Evolutionary conservation across 2,113 vertebrate genomes (phyloP), one percentile per base, ranked within the genome.

Genomic region (Hippoglossus stenolepis): DNA sequence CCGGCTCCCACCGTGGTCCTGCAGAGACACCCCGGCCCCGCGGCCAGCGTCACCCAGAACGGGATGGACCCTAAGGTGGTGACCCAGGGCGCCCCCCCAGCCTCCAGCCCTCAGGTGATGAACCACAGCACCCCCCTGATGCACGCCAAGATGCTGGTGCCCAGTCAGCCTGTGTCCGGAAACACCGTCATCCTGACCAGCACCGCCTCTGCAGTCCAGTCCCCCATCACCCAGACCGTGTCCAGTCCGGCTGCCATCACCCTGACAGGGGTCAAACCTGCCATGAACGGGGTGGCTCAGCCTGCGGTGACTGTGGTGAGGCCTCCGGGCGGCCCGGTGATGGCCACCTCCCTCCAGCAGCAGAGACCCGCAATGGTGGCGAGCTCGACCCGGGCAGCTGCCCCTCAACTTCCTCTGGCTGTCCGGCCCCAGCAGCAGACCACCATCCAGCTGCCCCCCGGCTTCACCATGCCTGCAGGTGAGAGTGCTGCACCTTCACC

Each of bases 401-500:
- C 94, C 1, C 95, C 95, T 31, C 31, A 31, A 6, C 31, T 31
- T 1, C 31, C 31, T 65, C 85, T 96, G 79, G 94, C 96, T 0
- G 95, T 96, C 75, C 89, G 95, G 83, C 95, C 96, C 12, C 96
- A 87, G 68, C 92, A 96, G 75, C 96, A 96, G 85, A 94, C 96
- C 68, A 96, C 96, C 69, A 96, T 96, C 82, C 96, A 97, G 89
- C 94, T 96, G 80, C 95, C 96, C 1, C 95, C 95, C 4, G 96
- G 96, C 9, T 97, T 97, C 91, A 95, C 94, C 65, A 96, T 97
- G 83, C 95, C 96, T 0, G 90, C 93, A 28, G 96, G 96, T 96
- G 23, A 65, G 63, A 13, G 4, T 13, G 10, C 21, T n/a, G 47
- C 47, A 51, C 47, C 20, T 11, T 10, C 53, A 1, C 53, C 53